A percentile compares a stretch with the other conserved stretches of the same genome.
Evolutionary conservation across 1,140 invertebrate genomes (phyloP).

Genomic region (Tribolium madens): DNA sequence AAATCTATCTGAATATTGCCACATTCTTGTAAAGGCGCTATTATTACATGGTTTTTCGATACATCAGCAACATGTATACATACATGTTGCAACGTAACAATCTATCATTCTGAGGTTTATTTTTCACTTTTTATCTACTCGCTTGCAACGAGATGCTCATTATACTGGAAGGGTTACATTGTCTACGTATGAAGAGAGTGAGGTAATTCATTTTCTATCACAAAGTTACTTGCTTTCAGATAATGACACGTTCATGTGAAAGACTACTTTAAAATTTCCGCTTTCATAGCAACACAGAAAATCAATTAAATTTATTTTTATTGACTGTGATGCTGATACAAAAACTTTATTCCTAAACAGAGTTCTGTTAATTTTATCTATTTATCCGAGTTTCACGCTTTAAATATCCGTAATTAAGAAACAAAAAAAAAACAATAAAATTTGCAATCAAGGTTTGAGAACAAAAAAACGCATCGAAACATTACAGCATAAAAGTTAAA

Average conservation of each 20-base stretch:
- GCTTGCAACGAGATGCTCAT: not conserved
- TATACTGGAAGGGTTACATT: not conserved
- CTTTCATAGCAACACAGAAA: not conserved
- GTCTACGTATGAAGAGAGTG: not conserved
- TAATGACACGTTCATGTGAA: not conserved
- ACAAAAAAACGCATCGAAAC: too few relatives aligned
- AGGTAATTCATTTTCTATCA: not conserved
- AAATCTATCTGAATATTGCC: not conserved
- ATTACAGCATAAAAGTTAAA: too few relatives aligned
- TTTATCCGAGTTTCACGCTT: too few relatives aligned
- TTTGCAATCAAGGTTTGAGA: too few relatives aligned
- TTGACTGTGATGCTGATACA: too few relatives aligned
- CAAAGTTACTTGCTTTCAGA: not conserved
- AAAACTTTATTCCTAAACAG: too few relatives aligned
- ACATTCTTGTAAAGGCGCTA: not conserved
- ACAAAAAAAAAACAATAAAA: too few relatives aligned
- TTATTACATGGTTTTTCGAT: not conserved
- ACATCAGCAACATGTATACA: not conserved
- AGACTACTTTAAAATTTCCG: not conserved
- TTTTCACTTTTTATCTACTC: not conserved
- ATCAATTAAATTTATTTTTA: not conserved
- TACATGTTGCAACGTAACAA: not conserved
- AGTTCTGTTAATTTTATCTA: too few relatives aligned
- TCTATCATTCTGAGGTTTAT: not conserved
- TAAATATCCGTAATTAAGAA: too few relatives aligned